Evolutionary conservation across 2,113 vertebrate genomes (phyloP).

Genomic region (Gallinago undulata): DNA sequence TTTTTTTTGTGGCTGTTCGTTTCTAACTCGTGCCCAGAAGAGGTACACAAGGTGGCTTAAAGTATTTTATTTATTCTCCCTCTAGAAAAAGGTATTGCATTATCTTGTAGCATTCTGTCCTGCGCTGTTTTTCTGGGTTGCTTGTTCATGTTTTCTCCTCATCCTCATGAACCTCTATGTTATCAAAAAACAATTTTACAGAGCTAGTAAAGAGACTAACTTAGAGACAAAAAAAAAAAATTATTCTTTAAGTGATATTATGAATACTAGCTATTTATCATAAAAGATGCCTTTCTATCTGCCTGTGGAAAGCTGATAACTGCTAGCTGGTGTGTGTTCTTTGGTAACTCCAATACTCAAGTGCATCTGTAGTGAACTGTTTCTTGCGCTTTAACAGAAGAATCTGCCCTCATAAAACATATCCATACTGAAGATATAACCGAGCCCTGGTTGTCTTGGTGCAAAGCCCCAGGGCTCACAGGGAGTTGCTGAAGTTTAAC

Average conservation of each 20-base stretch:
- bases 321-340: background rate
- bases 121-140: background rate
- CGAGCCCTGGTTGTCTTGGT: background rate
- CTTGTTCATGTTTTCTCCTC: background rate
- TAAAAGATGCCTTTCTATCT: background rate
- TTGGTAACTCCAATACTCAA: background rate
- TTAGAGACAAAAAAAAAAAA: too few relatives aligned
- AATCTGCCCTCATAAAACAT: background rate
- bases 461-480: background rate
- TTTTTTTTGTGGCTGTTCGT: background rate
- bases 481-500: background rate
- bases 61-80: background rate
- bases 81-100: background rate
- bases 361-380: background rate
- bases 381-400: background rate
- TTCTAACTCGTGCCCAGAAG: background rate
- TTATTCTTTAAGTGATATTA: background rate
- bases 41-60: background rate
- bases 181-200: background rate
- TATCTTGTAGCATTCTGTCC: background rate
- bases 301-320: background rate
- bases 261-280: background rate
- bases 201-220: background rate
- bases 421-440: background rate
- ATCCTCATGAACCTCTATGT: background rate